These are phyloP conservation scores for Carcinoscorpius rotundicauda DNA, from an alignment of 1,140 invertebrate species.

Conservation along the genomic window DNA sequence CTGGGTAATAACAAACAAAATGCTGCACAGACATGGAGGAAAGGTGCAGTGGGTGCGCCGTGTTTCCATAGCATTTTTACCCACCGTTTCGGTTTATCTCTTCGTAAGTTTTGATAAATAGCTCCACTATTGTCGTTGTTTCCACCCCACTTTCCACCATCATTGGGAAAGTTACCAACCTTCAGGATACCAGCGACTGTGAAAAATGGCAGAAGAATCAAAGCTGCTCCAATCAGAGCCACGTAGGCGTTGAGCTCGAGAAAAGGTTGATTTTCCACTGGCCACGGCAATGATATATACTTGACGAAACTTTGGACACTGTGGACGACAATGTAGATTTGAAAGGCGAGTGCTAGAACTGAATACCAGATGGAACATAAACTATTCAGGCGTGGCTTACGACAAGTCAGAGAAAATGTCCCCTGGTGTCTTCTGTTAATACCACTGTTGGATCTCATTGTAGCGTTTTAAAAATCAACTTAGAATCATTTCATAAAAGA, in stretches of 20 bases:
- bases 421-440: no score
- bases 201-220: slow-evolving; percentile 63
- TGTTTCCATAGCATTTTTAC: slow-evolving; percentile 49
- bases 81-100: slow-evolving; percentile 6
- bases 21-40: slow-evolving; percentile 62
- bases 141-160: slow-evolving; percentile 56
- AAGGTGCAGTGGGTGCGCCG: slow-evolving; percentile 62
- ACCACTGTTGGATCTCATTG: no score
- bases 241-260: slow-evolving; percentile 29
- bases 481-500: no score
- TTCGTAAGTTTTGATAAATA: slow-evolving; percentile 17
- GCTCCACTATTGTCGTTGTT: slow-evolving; percentile 6
- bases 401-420: slow-evolving; percentile 25
- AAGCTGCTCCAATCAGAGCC: slow-evolving; percentile 25
- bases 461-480: no score
- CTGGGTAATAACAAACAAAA: slow-evolving; percentile 67
- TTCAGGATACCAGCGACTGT: slow-evolving; percentile 55
- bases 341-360: slow-evolving; percentile 44
- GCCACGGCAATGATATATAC: slow-evolving; percentile 55
- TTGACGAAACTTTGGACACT: slow-evolving; percentile 46
- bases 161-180: slow-evolving; percentile 70
- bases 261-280: slow-evolving; percentile 38
- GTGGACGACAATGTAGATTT: slow-evolving; percentile 41
- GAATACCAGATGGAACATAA: slow-evolving; percentile 80
- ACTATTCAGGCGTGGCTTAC: slow-evolving; percentile 55